Percentiles rank a stretch among this genome's conserved stretches.
Evolutionary conservation across 2,113 vertebrate genomes (phyloP).

Genomic region (Antechinus flavipes): DNA sequence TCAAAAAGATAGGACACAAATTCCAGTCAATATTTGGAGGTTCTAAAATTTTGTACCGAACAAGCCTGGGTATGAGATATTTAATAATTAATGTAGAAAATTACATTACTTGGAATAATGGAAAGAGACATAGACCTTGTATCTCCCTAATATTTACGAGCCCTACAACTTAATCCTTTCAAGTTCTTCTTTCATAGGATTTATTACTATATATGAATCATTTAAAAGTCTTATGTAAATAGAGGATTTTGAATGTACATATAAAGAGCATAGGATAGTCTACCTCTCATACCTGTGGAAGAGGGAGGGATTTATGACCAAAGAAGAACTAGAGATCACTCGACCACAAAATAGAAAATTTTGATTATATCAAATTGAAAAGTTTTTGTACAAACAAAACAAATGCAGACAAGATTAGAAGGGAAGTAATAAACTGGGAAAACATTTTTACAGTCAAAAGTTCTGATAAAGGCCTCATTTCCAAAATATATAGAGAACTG

Average conservation of each 20-base stretch:
- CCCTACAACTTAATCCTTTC: neutral
- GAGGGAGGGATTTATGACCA: too few relatives aligned
- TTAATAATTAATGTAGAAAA: neutral
- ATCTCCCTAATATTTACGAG: neutral
- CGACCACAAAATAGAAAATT: too few relatives aligned
- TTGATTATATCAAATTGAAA: too few relatives aligned
- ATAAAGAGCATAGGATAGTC: too few relatives aligned
- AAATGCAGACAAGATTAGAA: too few relatives aligned
- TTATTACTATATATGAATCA: neutral
- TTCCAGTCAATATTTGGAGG: neutral
- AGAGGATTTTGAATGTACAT: neutral
- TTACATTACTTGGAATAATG: neutral
- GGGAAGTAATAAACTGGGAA: too few relatives aligned
- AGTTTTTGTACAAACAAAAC: too few relatives aligned
- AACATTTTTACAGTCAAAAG: too few relatives aligned
- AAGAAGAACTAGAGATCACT: too few relatives aligned
- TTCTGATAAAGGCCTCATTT: too few relatives aligned
- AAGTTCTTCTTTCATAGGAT: neutral
- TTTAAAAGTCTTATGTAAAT: neutral
- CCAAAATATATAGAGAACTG: too few relatives aligned
- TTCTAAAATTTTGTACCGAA: neutral
- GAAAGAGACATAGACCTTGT: neutral
- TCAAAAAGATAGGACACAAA: neutral
- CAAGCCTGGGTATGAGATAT: neutral
- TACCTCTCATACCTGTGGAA: too few relatives aligned